These are phyloP conservation scores for Catamblyrhynchus diadema DNA, from an alignment of 2,797 vertebrate genomes.

Conservation along the genomic window DNA sequence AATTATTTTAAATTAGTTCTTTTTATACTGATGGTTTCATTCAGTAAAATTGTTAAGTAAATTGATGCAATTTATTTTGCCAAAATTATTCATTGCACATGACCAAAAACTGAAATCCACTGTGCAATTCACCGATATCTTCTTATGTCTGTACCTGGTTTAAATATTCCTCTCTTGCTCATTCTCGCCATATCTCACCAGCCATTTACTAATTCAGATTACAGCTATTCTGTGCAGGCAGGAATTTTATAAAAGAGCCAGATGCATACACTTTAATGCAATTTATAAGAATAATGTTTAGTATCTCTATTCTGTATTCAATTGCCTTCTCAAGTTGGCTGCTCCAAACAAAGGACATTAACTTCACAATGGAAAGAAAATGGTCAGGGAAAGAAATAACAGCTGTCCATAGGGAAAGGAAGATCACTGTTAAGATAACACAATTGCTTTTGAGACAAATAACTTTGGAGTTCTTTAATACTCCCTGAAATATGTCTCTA, in stretches of 20 bases:
- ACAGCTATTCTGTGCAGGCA: not conserved
- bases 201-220: not conserved
- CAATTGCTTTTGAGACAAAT: not conserved
- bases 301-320: not conserved
- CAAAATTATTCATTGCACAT: not conserved
- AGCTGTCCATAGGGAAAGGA: not conserved
- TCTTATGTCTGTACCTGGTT: not conserved
- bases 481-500: not conserved
- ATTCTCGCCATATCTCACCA: not conserved
- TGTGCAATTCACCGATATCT: not conserved
- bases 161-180: not conserved
- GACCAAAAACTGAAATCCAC: not conserved
- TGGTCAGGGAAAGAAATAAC: not conserved
- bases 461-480: not conserved
- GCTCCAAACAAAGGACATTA: not conserved
- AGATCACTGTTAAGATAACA: not conserved
- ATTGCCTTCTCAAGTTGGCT: not conserved
- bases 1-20: not conserved
- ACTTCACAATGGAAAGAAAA: not conserved
- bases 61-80: not conserved
- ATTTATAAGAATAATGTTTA: not conserved
- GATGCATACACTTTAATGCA: not conserved
- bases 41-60: not conserved
- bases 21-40: not conserved
- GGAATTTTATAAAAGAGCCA: not conserved